Base-by-base conservation (phyloP, 2,888 invertebrate genomes). In the Drepanosiphum platanoidis region DNA sequence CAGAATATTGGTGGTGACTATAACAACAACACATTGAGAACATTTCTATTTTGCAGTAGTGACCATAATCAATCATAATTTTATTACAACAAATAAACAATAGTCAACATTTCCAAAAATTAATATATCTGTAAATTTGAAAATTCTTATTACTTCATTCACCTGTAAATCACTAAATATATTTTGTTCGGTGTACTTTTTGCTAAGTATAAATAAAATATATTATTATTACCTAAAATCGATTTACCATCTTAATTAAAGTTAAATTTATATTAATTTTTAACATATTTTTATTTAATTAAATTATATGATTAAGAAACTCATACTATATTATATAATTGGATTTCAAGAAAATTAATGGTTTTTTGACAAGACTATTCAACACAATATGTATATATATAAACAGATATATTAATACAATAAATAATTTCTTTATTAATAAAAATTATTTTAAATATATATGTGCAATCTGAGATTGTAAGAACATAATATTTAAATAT, bases 121-220 rank as follows among this genome's bases (percentile, higher is more conserved):
- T 30, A 64, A 68, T 42, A 36, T 46, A 52, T 32, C 34, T 84
- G 83, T 84, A 75, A 52, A 84, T 75, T 84, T 66, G 46, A 84
- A 84, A 70, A 52, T 68, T 75, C 61, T 39, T 52, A 22, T n/a
- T 84, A 77, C 75, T 84, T 84, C 68, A 75, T 68, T 84, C 27
- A 68, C 58, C 77, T 84, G 84, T 77, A 84, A 77, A 84, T 84
- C 68, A 36, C 36, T 68, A 46, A 66, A 74, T 84, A 77, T 84
- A 84, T 84, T 84, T 77, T 84, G 75, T 84, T 84, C 9, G 30
- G 18, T 58, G 46, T 84, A 84, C 52, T 84, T 75, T 82, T 46
- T 36, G 46, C 52, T 58, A 77, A 77, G 52, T 77, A 84, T 70
- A 84, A 84, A 77, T 77, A 84, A 84, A 84, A 84, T 77, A 84